Evolutionary conservation across 2,888 invertebrate species (phyloP).

Genomic region (Amblyjoppa fuscipennis): DNA sequence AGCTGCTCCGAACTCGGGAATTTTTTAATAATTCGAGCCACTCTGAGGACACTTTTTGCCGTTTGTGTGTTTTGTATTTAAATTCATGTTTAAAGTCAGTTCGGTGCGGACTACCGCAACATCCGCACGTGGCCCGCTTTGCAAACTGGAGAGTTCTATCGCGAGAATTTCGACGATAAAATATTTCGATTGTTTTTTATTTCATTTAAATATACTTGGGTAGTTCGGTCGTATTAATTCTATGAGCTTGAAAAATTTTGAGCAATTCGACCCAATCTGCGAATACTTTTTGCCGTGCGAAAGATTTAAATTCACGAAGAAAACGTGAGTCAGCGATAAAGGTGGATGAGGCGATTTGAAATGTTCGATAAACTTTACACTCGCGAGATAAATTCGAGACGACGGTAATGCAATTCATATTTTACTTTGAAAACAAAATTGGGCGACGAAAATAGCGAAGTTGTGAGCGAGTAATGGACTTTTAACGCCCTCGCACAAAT

Average conservation of each 20-base stretch:
- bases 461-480: background rate
- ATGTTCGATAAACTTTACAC: background rate
- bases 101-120: conserved; percentile 78
- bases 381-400: background rate
- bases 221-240: too few relatives aligned
- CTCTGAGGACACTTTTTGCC: background rate
- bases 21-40: background rate
- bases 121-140: conserved; percentile 59
- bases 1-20: background rate
- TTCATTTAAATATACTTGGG: background rate
- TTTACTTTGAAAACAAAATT: background rate
- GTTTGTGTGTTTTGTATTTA: background rate
- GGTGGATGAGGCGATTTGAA: background rate
- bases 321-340: background rate
- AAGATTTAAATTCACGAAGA: background rate
- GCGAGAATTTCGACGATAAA: background rate
- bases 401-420: background rate
- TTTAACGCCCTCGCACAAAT: background rate
- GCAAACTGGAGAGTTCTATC: conserved; percentile 8
- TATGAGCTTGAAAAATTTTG: background rate
- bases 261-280: background rate
- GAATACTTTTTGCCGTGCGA: background rate
- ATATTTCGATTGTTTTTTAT: background rate
- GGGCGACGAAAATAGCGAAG: background rate
- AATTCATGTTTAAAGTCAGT: conserved; percentile 71